phyloP scores from a whole-genome alignment of 2,888 invertebrate species.

The Eumerus sabulonum region DNA sequence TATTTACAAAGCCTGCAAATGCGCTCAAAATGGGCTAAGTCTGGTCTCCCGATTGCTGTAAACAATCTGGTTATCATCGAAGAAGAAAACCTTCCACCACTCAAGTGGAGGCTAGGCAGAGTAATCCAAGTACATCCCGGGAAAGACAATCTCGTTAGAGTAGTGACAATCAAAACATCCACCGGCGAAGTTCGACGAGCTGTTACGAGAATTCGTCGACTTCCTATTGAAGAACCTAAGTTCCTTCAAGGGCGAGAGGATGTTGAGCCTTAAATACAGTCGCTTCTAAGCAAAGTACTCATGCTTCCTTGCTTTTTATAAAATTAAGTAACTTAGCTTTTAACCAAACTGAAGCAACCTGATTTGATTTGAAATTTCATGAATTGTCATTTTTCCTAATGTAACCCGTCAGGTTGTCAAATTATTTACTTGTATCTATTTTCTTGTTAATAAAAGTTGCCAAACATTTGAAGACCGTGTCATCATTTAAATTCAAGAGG shows the following conservation, averaged over 20 bases:
- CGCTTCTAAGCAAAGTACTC: too few species aligned
- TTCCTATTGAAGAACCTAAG: not conserved
- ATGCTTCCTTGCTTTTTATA: too few species aligned
- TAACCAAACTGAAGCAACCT: too few species aligned
- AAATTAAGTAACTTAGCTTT: too few species aligned
- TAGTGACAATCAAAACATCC: not conserved
- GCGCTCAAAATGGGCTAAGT: not conserved
- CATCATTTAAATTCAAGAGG: too few species aligned
- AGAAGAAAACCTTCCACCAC: not conserved
- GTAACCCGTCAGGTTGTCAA: too few species aligned
- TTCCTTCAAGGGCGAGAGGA: not conserved
- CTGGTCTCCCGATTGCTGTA: not conserved
- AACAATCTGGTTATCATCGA: too few species aligned
- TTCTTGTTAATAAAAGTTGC: too few species aligned
- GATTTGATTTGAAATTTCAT: too few species aligned
- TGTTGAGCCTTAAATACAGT: not conserved
- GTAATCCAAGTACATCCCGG: not conserved
- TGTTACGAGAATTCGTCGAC: not conserved
- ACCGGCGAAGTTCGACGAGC: not conserved
- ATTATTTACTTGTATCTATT: too few species aligned
- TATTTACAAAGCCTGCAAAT: conserved; percentile 12
- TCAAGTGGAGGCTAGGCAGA: not conserved
- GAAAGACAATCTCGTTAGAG: not conserved
- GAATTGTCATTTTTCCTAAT: too few species aligned
- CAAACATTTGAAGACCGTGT: too few species aligned